Evolutionary conservation across 2,113 vertebrate genomes (phyloP).

Genomic region (Oryzias celebensis): DNA sequence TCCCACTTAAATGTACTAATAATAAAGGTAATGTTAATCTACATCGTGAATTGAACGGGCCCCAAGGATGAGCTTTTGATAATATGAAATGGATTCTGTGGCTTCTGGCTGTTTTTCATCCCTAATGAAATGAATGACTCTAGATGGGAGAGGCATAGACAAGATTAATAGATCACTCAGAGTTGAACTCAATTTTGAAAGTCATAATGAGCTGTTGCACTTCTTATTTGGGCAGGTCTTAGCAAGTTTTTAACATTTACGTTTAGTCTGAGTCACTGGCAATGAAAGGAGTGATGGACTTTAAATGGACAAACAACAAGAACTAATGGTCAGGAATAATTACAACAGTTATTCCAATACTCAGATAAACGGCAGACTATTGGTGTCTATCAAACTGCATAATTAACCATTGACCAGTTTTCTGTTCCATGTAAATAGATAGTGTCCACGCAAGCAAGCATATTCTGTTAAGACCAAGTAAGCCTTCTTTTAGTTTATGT

Average conservation of each 20-base stretch:
- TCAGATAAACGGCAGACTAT: constrained; percentile 3
- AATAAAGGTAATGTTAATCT: constrained; percentile 73
- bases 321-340: constrained; percentile 26
- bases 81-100: constrained; percentile 69
- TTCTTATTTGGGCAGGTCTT: constrained; percentile 30
- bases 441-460: too few species aligned
- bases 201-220: constrained; percentile 73
- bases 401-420: too few species aligned
- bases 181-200: constrained; percentile 69
- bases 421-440: too few species aligned
- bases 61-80: constrained; percentile 67
- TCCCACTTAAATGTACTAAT: constrained; percentile 63
- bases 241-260: constrained; percentile 37
- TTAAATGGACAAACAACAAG: background rate
- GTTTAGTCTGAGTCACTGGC: constrained; percentile 1
- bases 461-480: too few species aligned
- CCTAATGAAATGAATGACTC: constrained; percentile 66
- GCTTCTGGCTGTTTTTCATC: constrained; percentile 61
- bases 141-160: constrained; percentile 40
- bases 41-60: constrained; percentile 67
- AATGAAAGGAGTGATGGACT: constrained; percentile 15
- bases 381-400: too few species aligned
- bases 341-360: constrained; percentile 40
- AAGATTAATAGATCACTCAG: constrained; percentile 72
- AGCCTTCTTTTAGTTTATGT: too few species aligned